These are phyloP conservation scores for Anoplolepis gracilipes DNA, from an alignment of 1,140 invertebrate genomes.

Conservation along the genomic window DNA sequence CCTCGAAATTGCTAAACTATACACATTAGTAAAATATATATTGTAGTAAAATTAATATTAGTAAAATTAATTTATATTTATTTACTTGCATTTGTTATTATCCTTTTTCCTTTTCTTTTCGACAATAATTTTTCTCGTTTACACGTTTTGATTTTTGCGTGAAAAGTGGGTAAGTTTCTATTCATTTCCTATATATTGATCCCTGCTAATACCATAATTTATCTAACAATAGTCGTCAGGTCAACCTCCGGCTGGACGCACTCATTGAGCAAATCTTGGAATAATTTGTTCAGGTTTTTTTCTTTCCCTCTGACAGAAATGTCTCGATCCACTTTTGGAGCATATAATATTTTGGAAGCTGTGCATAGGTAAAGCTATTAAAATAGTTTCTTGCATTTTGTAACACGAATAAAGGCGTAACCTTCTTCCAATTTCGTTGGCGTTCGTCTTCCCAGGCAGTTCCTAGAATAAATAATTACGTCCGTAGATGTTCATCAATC, in stretches of 20 bases:
- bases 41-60: background rate
- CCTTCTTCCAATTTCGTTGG: conserved; percentile 40
- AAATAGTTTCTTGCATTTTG: conserved; percentile 72
- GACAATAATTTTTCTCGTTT: background rate
- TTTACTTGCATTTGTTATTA: background rate
- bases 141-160: background rate
- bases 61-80: background rate
- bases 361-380: conserved; percentile 71
- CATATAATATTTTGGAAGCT: conserved; percentile 72
- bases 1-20: no score
- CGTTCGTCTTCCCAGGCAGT: conserved; percentile 77
- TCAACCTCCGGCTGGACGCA: conserved; percentile 66
- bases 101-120: background rate
- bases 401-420: conserved; percentile 53
- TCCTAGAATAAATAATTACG: conserved; percentile 5
- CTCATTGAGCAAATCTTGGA: conserved; percentile 74
- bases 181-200: background rate
- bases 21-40: background rate
- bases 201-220: conserved; percentile 77
- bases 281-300: conserved; percentile 79
- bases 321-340: background rate
- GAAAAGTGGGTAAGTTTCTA: background rate
- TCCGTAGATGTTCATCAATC: conserved; percentile 25
- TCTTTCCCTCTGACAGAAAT: background rate
- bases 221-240: conserved; percentile 75